phyloP scores from a whole-genome alignment of 2,888 invertebrate genomes.

The Apodemia zela region DNA sequence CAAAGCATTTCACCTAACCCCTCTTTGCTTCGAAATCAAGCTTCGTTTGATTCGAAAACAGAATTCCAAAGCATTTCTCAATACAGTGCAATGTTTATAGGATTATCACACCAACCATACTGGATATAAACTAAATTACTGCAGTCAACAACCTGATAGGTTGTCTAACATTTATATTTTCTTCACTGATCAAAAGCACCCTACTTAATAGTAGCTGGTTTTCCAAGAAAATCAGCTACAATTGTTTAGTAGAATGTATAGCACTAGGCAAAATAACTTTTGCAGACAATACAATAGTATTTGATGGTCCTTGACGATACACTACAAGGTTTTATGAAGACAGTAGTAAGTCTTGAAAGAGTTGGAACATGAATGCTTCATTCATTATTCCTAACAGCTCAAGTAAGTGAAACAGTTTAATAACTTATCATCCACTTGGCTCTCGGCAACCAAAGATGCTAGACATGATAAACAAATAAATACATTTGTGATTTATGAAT shows the following conservation, averaged over 20 bases:
- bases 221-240: not conserved
- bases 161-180: too few relatives aligned
- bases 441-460: not conserved
- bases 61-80: too few relatives aligned
- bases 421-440: not conserved
- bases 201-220: not conserved
- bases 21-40: not conserved
- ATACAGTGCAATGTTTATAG: too few relatives aligned
- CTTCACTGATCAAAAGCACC: too few relatives aligned
- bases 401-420: not conserved
- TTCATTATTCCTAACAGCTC: not conserved
- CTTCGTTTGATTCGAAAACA: not conserved
- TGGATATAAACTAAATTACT: too few relatives aligned
- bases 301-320: not conserved
- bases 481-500: slow-evolving; percentile 2
- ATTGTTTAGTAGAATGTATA: not conserved
- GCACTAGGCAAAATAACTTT: not conserved
- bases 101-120: too few relatives aligned
- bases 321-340: not conserved
- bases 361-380: not conserved
- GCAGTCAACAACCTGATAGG: too few relatives aligned
- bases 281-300: not conserved
- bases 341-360: not conserved
- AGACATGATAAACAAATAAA: not conserved
- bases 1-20: too few relatives aligned